Conservation (phyloP, 2,888 invertebrate genomes). For the Aspidiotus destructor region DNA sequence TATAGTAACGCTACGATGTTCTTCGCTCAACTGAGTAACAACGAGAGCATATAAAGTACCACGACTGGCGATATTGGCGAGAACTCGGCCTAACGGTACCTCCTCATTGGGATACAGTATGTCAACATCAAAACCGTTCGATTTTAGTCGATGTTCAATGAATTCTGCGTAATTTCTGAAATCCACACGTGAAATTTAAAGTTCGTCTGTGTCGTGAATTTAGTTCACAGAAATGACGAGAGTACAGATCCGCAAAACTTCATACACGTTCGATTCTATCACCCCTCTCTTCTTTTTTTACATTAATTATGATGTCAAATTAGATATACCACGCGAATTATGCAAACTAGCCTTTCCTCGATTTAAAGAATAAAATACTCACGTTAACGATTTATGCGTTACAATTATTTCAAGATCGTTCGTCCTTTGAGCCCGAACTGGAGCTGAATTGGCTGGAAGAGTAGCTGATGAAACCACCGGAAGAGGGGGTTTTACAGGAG, state of each 20-base stretch:
- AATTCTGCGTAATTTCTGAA: slow-evolving; percentile 74
- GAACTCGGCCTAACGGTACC: slow-evolving; percentile 64
- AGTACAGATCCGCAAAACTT: not conserved
- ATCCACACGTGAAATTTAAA: too few species aligned
- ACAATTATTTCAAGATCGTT: slow-evolving; percentile 90
- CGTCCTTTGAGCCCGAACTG: slow-evolving; percentile 34
- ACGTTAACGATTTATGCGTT: slow-evolving; percentile 71
- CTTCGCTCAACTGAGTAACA: slow-evolving; percentile 74
- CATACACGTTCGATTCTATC: too few species aligned
- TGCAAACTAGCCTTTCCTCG: not conserved
- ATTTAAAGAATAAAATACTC: slow-evolving; percentile 42
- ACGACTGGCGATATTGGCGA: slow-evolving; percentile 79
- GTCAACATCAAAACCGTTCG: slow-evolving; percentile 69
- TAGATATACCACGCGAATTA: not conserved
- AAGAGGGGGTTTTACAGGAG: slow-evolving; percentile 7
- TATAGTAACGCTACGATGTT: slow-evolving; percentile 74
- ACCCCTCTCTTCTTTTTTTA: too few species aligned
- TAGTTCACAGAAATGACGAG: too few species aligned
- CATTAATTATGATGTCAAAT: too few species aligned
- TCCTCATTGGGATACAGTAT: slow-evolving; percentile 86
- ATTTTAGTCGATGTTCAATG: slow-evolving; percentile 70
- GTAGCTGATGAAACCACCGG: not conserved
- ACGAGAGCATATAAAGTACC: slow-evolving; percentile 83
- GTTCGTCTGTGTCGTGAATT: too few species aligned
- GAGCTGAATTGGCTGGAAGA: slow-evolving; percentile 2